Percentiles rank a stretch among this genome's conserved stretches.
Conservation (phyloP, 2,113 vertebrate genomes). For the Plecotus auritus region DNA sequence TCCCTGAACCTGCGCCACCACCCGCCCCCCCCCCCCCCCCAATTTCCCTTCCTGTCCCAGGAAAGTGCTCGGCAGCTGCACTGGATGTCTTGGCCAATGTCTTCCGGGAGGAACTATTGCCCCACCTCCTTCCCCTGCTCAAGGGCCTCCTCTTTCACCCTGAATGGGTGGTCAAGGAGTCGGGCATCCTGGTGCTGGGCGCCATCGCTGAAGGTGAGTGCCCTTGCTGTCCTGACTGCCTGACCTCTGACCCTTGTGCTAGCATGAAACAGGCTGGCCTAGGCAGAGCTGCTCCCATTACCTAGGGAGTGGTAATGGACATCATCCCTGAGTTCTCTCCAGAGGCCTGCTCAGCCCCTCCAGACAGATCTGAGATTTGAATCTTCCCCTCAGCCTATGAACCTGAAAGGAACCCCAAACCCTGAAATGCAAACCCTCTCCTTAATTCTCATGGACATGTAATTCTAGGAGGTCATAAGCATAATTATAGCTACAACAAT, state of each 20-base stretch:
- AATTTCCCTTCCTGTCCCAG: constrained; percentile 59
- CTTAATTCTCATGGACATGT: background rate
- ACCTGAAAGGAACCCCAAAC: background rate
- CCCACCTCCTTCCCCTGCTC: constrained; percentile 91
- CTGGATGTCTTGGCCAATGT: constrained; percentile 94
- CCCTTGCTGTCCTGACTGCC: fast-evolving
- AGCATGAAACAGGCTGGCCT: background rate
- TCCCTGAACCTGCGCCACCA: background rate
- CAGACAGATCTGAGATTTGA: background rate
- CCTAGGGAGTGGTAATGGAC: background rate
- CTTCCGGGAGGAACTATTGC: constrained; percentile 93
- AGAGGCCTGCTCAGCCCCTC: background rate
- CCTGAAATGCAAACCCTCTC: background rate
- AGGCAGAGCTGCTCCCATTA: no score
- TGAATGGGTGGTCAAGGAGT: constrained; percentile 96
- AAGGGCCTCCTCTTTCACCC: constrained; percentile 95
- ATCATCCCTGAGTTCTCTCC: background rate
- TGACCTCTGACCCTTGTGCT: no score
- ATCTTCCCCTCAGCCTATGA: background rate
- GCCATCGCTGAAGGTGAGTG: constrained; percentile 91
- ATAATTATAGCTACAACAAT: fast-evolving
- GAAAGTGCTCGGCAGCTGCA: constrained; percentile 93
- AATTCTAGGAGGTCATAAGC: background rate
- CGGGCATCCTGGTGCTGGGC: constrained; percentile 92
- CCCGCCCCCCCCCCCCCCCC: fast-evolving